Percentiles rank a stretch among this genome's conserved stretches.
phyloP scores from a whole-genome alignment of 2,797 vertebrate species.

The Parauchenoglanis punctatus region DNA sequence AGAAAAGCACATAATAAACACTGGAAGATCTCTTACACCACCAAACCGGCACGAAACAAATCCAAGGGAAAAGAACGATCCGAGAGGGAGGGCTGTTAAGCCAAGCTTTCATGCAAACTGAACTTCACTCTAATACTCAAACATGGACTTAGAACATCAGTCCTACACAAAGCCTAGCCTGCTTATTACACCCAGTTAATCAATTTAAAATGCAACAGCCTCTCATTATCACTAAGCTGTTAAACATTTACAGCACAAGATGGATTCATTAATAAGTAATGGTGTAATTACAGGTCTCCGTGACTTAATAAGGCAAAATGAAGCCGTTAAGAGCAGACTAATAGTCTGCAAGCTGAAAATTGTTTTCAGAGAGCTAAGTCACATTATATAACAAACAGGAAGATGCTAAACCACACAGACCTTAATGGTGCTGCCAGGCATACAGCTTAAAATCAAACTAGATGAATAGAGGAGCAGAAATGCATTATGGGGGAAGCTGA shows the following conservation, averaged over 20 bases:
- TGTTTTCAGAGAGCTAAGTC: constrained; percentile 5
- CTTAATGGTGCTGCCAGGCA: constrained; percentile 9
- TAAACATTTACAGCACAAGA: constrained; percentile 39
- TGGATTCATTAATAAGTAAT: constrained; percentile 46
- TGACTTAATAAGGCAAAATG: constrained; percentile 44
- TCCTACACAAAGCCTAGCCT: constrained; percentile 17
- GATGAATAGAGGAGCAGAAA: background rate
- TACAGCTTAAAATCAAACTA: background rate
- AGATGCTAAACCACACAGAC: background rate
- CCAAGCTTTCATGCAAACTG: background rate
- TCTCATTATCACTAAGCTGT: constrained; percentile 41
- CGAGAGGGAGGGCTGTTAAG: background rate
- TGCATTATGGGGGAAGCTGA: background rate
- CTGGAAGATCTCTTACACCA: background rate
- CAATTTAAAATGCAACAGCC: constrained; percentile 42
- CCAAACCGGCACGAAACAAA: constrained; percentile 33
- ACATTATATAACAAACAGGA: constrained; percentile 1
- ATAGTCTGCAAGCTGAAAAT: constrained; percentile 27
- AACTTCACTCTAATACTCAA: background rate
- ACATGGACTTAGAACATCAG: background rate
- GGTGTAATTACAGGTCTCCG: constrained; percentile 46
- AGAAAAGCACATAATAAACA: background rate
- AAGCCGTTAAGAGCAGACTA: constrained; percentile 47
- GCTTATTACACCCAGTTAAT: constrained; percentile 45
- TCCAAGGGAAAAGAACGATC: constrained; percentile 22